phyloP scores from a whole-genome alignment of 2,888 invertebrate genomes.

The Neoscelio sp. region DNA sequence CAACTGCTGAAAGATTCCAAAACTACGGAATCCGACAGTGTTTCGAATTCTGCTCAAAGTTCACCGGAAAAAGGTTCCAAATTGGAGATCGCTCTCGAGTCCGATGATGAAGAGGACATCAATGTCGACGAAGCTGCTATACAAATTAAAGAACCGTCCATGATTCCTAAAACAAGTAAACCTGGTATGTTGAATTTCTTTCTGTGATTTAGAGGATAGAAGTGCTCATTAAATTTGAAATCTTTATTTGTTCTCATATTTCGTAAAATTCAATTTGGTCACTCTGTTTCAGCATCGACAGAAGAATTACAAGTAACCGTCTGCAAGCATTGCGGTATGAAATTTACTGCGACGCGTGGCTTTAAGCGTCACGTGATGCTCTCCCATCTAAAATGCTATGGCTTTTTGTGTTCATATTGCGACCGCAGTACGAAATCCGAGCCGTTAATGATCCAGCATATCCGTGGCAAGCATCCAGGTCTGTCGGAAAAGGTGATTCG shows the following conservation, averaged over 20 bases:
- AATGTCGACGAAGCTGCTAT: no score
- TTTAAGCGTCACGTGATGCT: constrained; percentile 80
- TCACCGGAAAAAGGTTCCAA: constrained; percentile 14
- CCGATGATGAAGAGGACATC: constrained; percentile 45
- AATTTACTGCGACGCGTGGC: constrained; percentile 75
- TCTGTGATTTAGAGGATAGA: no score
- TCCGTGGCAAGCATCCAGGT: constrained; percentile 75
- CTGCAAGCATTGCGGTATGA: constrained; percentile 79
- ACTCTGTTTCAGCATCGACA: not conserved
- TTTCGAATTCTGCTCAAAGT: not conserved
- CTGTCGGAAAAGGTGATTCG: constrained; percentile 70
- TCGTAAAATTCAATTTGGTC: not conserved
- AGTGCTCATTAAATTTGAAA: not conserved
- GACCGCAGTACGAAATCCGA: constrained; percentile 79
- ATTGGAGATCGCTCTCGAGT: constrained; percentile 19
- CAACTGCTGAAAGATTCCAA: constrained; percentile 72
- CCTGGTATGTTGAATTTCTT: no score
- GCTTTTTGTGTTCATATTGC: constrained; percentile 78
- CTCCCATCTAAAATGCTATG: constrained; percentile 77
- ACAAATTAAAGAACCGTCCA: no score
- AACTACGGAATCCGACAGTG: not conserved
- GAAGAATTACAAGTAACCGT: constrained; percentile 22
- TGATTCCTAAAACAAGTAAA: no score
- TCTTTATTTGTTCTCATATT: no score
- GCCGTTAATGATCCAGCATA: constrained; percentile 75